Conservation (phyloP, 1,140 invertebrate species). For the Grapholita molesta region DNA sequence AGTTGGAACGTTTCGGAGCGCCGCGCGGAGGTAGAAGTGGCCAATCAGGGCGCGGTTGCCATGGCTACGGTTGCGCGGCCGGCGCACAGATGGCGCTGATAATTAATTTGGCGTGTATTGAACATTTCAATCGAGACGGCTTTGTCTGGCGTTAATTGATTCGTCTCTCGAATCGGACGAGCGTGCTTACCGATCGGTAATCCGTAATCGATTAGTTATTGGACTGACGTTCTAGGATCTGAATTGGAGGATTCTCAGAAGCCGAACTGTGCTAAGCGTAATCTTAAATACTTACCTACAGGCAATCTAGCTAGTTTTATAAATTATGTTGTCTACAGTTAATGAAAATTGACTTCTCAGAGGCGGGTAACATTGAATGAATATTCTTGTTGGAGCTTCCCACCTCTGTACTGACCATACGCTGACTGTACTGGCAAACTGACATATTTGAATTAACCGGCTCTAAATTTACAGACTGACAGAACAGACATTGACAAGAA, state of each 20-base stretch:
- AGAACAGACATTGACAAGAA: too few relatives aligned
- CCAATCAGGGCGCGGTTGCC: conserved; percentile 68
- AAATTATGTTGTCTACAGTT: too few relatives aligned
- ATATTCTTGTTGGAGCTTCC: too few relatives aligned
- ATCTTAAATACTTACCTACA: too few relatives aligned
- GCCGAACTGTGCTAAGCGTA: not conserved
- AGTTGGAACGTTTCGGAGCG: conserved; percentile 41
- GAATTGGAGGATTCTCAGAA: not conserved
- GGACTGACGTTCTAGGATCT: not conserved
- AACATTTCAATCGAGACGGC: conserved; percentile 13
- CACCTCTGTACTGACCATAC: too few relatives aligned
- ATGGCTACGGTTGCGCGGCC: conserved; percentile 42
- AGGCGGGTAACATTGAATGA: too few relatives aligned
- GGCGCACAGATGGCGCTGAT: conserved; percentile 55
- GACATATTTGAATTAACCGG: too few relatives aligned
- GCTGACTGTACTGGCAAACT: too few relatives aligned
- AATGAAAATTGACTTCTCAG: too few relatives aligned
- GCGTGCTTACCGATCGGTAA: conserved; percentile 10
- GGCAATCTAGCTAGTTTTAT: too few relatives aligned
- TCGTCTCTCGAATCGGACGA: conserved; percentile 10
- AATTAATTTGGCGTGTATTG: conserved; percentile 13
- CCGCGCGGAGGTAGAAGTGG: conserved; percentile 42
- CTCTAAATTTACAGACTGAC: too few relatives aligned
- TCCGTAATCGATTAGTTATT: conserved; percentile 12
- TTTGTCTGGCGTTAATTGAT: conserved; percentile 13